A percentile compares a stretch with the other conserved stretches of the same genome.
Evolutionary conservation across 2,888 invertebrate species (phyloP).

Genomic region (Oscheius sp.): DNA sequence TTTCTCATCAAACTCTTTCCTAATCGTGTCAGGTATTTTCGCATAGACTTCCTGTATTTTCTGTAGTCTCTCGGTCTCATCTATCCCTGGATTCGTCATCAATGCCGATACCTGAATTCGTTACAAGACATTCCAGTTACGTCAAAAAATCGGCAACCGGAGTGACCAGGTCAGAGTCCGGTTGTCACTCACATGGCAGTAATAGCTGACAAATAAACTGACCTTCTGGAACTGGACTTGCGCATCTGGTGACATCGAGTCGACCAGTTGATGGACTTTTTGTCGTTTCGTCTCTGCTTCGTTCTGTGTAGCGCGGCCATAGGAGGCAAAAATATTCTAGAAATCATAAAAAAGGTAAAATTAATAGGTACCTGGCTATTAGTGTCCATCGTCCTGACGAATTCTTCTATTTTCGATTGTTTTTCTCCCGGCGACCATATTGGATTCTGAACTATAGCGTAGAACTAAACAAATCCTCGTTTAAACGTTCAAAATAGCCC

Average conservation of each 20-base stretch:
- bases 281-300: slow-evolving; percentile 33
- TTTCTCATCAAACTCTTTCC: slow-evolving; percentile 54
- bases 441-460: slow-evolving; percentile 56
- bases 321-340: slow-evolving; percentile 37
- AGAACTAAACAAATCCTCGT: slow-evolving; percentile 34
- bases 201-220: slow-evolving; percentile 17
- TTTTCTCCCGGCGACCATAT: slow-evolving; percentile 49
- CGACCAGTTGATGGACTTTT: slow-evolving; percentile 48
- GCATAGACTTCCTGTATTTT: slow-evolving; percentile 50
- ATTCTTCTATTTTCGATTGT: slow-evolving; percentile 48
- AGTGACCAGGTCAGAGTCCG: slow-evolving; percentile 16
- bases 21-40: slow-evolving; percentile 42
- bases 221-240: slow-evolving; percentile 54
- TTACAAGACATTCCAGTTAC: background rate
- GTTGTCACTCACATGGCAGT: slow-evolving; percentile 25
- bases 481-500: background rate
- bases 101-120: slow-evolving; percentile 45
- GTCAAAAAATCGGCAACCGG: background rate
- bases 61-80: slow-evolving; percentile 44
- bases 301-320: slow-evolving; percentile 20
- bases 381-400: slow-evolving; percentile 44
- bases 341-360: background rate
- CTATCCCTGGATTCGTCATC: slow-evolving; percentile 46
- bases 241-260: slow-evolving; percentile 48
- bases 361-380: slow-evolving; percentile 40